These are phyloP conservation scores for Ips nitidus DNA, from an alignment of 1,140 invertebrate species.

Conservation along the genomic window DNA sequence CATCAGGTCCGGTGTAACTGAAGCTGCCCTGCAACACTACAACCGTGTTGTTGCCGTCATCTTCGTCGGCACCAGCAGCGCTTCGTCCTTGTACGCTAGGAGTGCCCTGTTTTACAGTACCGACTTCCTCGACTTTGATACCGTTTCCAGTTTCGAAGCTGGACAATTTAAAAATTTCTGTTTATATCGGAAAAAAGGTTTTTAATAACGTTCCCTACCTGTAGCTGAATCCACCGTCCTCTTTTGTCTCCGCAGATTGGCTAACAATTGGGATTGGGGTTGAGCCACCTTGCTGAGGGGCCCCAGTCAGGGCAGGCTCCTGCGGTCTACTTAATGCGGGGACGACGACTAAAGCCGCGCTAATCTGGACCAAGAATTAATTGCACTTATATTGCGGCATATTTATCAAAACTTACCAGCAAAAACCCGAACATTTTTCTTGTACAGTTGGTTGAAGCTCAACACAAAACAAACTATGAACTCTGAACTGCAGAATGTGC, in stretches of 20 bases:
- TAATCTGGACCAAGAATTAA: slow-evolving; percentile 18
- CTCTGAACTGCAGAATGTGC: slow-evolving; percentile 1
- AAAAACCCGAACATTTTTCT: not conserved
- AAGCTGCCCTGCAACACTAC: slow-evolving; percentile 29
- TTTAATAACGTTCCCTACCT: slow-evolving; percentile 14
- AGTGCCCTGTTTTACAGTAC: slow-evolving; percentile 6
- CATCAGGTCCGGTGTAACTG: slow-evolving; percentile 27
- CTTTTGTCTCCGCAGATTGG: slow-evolving; percentile 29
- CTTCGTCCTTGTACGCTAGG: slow-evolving; percentile 14
- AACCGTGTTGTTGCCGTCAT: not conserved
- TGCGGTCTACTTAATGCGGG: slow-evolving; percentile 18
- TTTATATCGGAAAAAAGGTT: not conserved
- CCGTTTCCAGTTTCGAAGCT: slow-evolving; percentile 32
- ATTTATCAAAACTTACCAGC: not conserved
- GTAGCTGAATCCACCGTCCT: slow-evolving; percentile 28
- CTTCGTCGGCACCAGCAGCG: not conserved
- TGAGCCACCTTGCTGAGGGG: slow-evolving; percentile 13
- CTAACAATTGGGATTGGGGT: slow-evolving; percentile 27
- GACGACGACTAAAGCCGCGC: slow-evolving; percentile 3
- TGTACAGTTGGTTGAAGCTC: not conserved
- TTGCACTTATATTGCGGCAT: not conserved
- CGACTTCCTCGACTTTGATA: slow-evolving; percentile 27
- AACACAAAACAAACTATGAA: not conserved
- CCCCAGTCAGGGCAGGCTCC: not conserved
- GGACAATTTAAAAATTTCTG: not conserved